Evolutionary conservation across 2,113 vertebrate genomes (phyloP), one percentile per base, ranked within the genome.

Genomic region (Oncorhynchus tshawytscha): DNA sequence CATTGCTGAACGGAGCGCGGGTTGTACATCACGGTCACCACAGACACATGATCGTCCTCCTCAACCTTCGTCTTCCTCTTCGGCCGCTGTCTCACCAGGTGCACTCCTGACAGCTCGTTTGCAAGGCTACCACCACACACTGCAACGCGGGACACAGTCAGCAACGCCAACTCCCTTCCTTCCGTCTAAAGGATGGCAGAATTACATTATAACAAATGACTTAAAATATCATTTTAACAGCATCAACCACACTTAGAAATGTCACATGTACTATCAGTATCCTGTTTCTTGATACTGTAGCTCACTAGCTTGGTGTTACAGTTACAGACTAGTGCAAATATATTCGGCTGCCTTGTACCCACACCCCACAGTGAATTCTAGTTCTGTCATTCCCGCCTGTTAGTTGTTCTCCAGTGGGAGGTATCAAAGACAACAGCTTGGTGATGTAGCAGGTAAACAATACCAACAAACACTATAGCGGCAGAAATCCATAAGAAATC

Each of bases 111-210:
- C 84, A 95, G 87, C 88, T 96, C 95, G 1, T 95, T 94, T 65
- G 95, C 94, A 11, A 96, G 95, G 31, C 94, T 95, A 64, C 95
- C 95, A 0, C 94, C 95, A 0, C 90, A 91, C 77, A 96, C 87
- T 0, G 93, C 94, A 5, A 94, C 91, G 1, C 86, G 90, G 78
- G 71, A 81, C 86, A 96, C 66, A 62, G 89, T 86, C 2, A 89
- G 87, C 64, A 91, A 71, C 65, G 7, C 51, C 82, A 88, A 82
- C 70, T 66, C 70, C 25, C 25, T 27, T 27, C 64, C 84, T 24
- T 20, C 78, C 78, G 90, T 91, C 85, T 86, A 76, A 65, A 76
- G 72, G 62, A 72, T 34, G 57, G 72, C 27, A 5, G 4, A 34
- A 7, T 34, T 34, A 34, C 0, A 34, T 1, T 34, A 34, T 34